Evolutionary conservation across 64 coral and sea anemone species (phyloP), one percentile per base, ranked within the genome.

Genomic region (Catalaphyllia jardinei): DNA sequence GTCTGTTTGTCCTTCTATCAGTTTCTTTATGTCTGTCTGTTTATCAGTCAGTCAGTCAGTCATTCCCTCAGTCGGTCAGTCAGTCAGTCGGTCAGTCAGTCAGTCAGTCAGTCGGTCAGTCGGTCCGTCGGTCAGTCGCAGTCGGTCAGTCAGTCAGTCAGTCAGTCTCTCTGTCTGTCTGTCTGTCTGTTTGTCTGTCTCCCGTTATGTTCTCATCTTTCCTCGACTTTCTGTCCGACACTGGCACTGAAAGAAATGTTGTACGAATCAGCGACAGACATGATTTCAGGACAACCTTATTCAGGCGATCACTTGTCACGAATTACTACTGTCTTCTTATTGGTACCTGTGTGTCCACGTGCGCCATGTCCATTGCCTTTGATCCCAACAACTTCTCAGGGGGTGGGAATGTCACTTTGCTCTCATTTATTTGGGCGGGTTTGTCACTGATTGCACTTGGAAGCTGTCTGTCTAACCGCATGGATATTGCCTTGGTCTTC

Each of bases 311-410:
- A 57, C 7, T 5, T 5, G 4, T 57, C 54, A 57, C 12, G 1
- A 57, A 27, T 69, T 69, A 11, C 22, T 8, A 9, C n/a, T 69
- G 65, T 69, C 22, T 25, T 25, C 24, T 69, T 76, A 77, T 46
- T 46, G 42, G 3, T 67, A 93, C 95, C 95, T 96, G 95, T 83
- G 83, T 88, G 39, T 96, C 95, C 33, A 96, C 76, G 29, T 82
- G 64, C 13, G 88, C 29, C 29, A 75, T 85, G 31, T 49, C 78
- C 69, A 61, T 80, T 35, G 52, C 74, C 17, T 89, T 24, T 60
- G 54, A 22, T 12, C 65, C 64, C 61, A 96, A 80, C 52, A 96
- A 42, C 46, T 78, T 62, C 11, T 89, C 35, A 67, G 91, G 60
- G 9, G 79, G 60, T 15, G 95, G 95, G 24, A 96, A 79, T 64